Conservation (phyloP, 1,140 invertebrate species). For the Himalopsyche phryganea region DNA sequence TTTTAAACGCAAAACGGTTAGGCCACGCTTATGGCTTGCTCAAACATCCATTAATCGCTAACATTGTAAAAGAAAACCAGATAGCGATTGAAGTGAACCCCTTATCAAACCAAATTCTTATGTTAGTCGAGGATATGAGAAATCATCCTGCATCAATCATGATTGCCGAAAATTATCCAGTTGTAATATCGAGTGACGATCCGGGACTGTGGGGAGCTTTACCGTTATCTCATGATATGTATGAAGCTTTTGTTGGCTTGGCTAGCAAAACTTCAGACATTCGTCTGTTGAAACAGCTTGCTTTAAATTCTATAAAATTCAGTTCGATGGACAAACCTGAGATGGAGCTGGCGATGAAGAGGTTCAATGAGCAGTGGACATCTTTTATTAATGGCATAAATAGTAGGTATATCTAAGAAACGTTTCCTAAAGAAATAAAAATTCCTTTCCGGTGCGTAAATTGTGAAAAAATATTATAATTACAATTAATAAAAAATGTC, state of each 20-base stretch:
- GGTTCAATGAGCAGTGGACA: too few species aligned
- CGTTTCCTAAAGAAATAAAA: too few species aligned
- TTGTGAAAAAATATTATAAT: too few species aligned
- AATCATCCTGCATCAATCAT: slow-evolving; percentile 73
- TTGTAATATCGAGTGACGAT: slow-evolving; percentile 69
- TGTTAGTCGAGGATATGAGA: slow-evolving; percentile 67
- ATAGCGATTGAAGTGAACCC: slow-evolving; percentile 81
- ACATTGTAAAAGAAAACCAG: slow-evolving; percentile 56
- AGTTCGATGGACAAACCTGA: not conserved
- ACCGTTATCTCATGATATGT: slow-evolving; percentile 76
- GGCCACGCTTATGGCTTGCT: slow-evolving; percentile 65
- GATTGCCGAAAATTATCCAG: slow-evolving; percentile 59
- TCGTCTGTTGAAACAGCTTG: slow-evolving; percentile 71
- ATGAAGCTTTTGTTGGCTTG: slow-evolving; percentile 75
- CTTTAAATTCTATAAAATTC: slow-evolving; percentile 72
- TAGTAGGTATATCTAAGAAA: too few species aligned
- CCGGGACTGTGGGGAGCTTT: slow-evolving; percentile 72
- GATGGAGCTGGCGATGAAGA: too few species aligned
- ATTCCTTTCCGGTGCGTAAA: too few species aligned
- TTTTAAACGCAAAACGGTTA: slow-evolving; percentile 69
- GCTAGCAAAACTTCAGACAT: slow-evolving; percentile 68
- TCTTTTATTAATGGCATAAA: too few species aligned
- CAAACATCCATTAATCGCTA: slow-evolving; percentile 69
- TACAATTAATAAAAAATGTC: too few species aligned
- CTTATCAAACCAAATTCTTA: slow-evolving; percentile 73